phyloP scores from a whole-genome alignment of 2,888 invertebrate genomes.

The Brachyptera putata region DNA sequence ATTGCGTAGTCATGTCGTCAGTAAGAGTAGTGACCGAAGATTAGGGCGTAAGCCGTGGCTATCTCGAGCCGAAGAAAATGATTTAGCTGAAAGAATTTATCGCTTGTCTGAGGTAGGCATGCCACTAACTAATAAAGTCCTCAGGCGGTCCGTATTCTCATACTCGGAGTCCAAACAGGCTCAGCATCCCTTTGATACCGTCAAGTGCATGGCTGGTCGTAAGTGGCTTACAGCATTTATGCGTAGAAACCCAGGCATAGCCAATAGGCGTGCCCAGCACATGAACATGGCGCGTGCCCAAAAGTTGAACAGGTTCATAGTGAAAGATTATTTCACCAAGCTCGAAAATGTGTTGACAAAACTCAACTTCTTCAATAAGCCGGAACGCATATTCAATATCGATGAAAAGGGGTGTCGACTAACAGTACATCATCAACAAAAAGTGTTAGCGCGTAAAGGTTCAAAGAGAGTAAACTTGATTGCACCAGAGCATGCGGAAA shows the following conservation, averaged over 20 bases:
- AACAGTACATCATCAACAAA: constrained; percentile 23
- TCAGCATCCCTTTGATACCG: neutral
- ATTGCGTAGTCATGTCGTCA: constrained; percentile 15
- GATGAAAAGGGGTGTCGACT: constrained; percentile 27
- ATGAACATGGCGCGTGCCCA: constrained; percentile 38
- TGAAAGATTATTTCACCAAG: constrained; percentile 37
- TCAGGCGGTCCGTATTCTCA: neutral
- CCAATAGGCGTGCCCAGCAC: constrained; percentile 35
- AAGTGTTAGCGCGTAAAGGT: constrained; percentile 25
- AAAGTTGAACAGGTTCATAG: constrained; percentile 37
- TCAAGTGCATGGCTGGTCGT: neutral
- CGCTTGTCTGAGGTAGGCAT: no score
- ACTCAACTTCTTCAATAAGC: constrained; percentile 34
- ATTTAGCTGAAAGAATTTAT: no score
- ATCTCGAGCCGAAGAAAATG: no score
- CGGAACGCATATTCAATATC: constrained; percentile 38
- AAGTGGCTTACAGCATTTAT: constrained; percentile 32
- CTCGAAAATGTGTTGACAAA: constrained; percentile 33
- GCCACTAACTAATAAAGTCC: neutral
- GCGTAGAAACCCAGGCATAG: constrained; percentile 34
- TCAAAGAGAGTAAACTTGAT: constrained; percentile 21
- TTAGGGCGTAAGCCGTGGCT: no score
- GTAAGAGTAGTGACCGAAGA: no score
- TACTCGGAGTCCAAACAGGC: neutral
- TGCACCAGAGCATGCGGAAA: constrained; percentile 27